Percentiles rank a stretch among this genome's conserved stretches.
Evolutionary conservation across 2,113 vertebrate species (phyloP).

Genomic region (Ahaetulla prasina): DNA sequence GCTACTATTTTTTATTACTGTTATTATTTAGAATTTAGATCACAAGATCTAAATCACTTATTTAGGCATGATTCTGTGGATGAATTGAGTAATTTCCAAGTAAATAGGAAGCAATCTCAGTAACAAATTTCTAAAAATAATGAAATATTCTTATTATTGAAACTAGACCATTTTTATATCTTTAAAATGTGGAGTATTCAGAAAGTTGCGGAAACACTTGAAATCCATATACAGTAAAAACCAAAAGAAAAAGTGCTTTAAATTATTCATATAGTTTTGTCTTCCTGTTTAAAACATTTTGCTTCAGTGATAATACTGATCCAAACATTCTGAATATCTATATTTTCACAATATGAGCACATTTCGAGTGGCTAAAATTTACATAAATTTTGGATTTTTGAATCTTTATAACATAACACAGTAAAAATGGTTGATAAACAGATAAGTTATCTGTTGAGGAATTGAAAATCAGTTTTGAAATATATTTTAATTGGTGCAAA

Average conservation of each 20-base stretch:
- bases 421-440: not conserved
- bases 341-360: not conserved
- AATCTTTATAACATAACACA: not conserved
- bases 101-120: not conserved
- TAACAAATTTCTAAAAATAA: slow-evolving; percentile 41
- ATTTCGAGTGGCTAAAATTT: not conserved
- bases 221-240: not conserved
- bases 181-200: slow-evolving; percentile 10
- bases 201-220: slow-evolving; percentile 24
- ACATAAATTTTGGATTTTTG: not conserved
- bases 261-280: not conserved
- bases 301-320: not conserved
- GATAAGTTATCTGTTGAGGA: not conserved
- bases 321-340: slow-evolving; percentile 21
- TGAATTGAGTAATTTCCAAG: not conserved
- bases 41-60: not conserved
- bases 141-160: slow-evolving; percentile 43
- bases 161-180: slow-evolving; percentile 34
- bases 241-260: slow-evolving; percentile 8
- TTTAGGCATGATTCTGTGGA: not conserved
- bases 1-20: slow-evolving; percentile 28
- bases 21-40: slow-evolving; percentile 32
- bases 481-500: not conserved
- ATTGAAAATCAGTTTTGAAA: not conserved
- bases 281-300: not conserved